phyloP scores from a whole-genome alignment of 1,140 invertebrate genomes.

The Teleogryllus occipitalis region DNA sequence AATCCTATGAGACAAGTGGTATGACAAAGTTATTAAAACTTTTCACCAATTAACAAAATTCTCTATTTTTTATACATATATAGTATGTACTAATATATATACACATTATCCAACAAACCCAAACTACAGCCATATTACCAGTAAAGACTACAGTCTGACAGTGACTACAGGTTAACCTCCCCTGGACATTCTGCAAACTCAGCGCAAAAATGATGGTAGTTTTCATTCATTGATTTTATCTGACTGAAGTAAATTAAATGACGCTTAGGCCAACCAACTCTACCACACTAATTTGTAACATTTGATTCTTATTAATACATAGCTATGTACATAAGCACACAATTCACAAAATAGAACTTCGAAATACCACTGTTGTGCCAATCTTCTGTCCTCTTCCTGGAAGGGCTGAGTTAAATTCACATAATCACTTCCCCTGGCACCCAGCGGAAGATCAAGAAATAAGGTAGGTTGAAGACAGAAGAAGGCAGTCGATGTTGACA shows the following conservation, averaged over 20 bases:
- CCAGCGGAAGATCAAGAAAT: too few relatives aligned
- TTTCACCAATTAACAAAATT: neutral
- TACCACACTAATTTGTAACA: neutral
- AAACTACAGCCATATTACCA: neutral
- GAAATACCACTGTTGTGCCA: neutral
- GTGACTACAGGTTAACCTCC: neutral
- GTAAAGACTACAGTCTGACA: neutral
- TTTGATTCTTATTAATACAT: neutral
- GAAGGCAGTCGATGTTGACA: too few relatives aligned
- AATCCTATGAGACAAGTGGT: neutral
- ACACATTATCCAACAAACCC: neutral
- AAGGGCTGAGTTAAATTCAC: too few relatives aligned
- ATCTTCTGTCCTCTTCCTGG: too few relatives aligned
- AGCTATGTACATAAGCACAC: neutral
- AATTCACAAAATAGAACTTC: neutral
- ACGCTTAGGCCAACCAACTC: neutral
- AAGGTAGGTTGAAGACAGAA: too few relatives aligned
- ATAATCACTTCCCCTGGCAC: too few relatives aligned
- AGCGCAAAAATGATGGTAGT: neutral
- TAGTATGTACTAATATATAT: neutral
- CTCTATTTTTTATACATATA: neutral
- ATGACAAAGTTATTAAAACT: neutral
- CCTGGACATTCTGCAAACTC: neutral
- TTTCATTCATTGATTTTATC: neutral
- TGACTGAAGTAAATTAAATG: neutral